Evolutionary conservation across 2,888 invertebrate species (phyloP), one percentile per base, ranked within the genome.

Genomic region (Scaptomyza caliginosa): DNA sequence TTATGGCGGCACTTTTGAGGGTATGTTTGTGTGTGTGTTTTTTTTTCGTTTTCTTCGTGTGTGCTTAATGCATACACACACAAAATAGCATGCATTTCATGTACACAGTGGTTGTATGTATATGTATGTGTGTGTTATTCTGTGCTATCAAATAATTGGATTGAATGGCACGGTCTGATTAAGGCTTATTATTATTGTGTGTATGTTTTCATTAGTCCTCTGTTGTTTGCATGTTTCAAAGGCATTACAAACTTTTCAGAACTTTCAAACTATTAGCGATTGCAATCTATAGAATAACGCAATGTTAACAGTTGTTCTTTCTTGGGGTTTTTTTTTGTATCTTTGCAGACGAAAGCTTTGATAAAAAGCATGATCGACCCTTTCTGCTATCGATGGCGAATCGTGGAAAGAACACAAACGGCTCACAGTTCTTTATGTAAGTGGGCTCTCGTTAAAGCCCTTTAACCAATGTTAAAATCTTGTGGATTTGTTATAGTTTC

Each of bases 371-470:
- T 93, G 97, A 97, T 85, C 94, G 94, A 77, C 96, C 98, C 13
- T 98, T 95, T 91, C 92, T 99, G 74, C 93, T 99, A 59, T 99
- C 99, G 36, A 99, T 99, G 99, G 99, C 99, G 13, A 99, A 99
- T 92, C 94, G 98, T 87, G 99, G 99, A 74, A 97, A 96, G 91
- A 96, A 99, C 90, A 99, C 99, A 36, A 99, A 99, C 92, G 98
- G 99, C 62, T 99, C 99, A 2, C 99, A 99, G 91, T 99, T 99
- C 92, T 99, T 99, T 92, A 97, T 99, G 98, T 99, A 94, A 97
- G 98, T 96, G 88, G 24, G 30, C 7, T 43, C 23, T 6, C 4
- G 21, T 13, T n/a, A 7, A 13, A 23, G 5, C 16, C 26, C 24
- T 11, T 13, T 26, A 26, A 24, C 11, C 4, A 13, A 17, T 21